Evolutionary conservation across 2,888 invertebrate species (phyloP), one percentile per base, ranked within the genome.

Genomic region (Ceraclea dissimilis): DNA sequence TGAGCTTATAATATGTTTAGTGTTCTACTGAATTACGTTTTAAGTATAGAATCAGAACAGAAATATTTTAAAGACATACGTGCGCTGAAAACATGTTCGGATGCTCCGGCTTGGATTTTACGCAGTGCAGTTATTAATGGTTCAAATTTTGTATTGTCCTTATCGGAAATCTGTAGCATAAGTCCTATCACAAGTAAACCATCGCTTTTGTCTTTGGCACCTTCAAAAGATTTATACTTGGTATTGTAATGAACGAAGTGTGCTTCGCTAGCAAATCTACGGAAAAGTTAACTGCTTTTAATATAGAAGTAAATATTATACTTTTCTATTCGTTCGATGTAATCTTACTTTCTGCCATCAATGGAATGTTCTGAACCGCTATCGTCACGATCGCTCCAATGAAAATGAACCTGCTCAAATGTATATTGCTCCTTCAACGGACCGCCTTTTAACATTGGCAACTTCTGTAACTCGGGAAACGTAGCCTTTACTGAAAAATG

Each of bases 311-410:
- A n/a, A n/a, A n/a, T n/a, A n/a, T n/a, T n/a, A n/a, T n/a, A n/a
- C n/a, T n/a, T n/a, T n/a, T n/a, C n/a, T n/a, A n/a, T n/a, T n/a
- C n/a, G n/a, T n/a, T n/a, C n/a, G n/a, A n/a, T n/a, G n/a, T n/a
- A n/a, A 26, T 6, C 26, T 71, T 69, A 84, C 78, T 81, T 78
- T 63, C 77, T 80, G 48, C 86, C 88, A 69, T 90, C 85, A 47
- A 90, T 75, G 31, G 84, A 84, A 67, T 90, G 90, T 68, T 90
- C 90, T 64, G 89, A 89, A 13, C 90, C 90, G 34, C 83, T 83
- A 64, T 83, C 83, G 64, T 86, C 84, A 51, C 82, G 82, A 19
- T 85, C 84, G 1, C 84, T 83, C 89, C 90, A 90, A 69, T 90
- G 90, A 69, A 90, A 89, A 71, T 90, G 90, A 69, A 89, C 76